These are phyloP conservation scores for Pachyuromys duprasi DNA, from an alignment of 2,797 vertebrate genomes.

Conservation along the genomic window DNA sequence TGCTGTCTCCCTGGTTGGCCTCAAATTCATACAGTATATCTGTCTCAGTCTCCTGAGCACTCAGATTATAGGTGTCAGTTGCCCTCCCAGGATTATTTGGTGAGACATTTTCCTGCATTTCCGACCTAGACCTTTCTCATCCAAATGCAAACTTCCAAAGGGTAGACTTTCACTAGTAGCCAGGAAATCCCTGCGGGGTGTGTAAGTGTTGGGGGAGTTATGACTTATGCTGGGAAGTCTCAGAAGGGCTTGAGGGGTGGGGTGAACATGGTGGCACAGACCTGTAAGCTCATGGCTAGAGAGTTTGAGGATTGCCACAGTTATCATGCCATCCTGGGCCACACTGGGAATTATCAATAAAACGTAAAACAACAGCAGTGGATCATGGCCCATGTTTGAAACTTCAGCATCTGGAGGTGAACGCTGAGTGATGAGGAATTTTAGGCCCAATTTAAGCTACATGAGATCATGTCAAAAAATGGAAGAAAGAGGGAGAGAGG, in stretches of 20 bases:
- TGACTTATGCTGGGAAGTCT: too few relatives aligned
- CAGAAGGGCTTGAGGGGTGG: background rate
- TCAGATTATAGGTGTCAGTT: background rate
- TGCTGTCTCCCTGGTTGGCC: too few relatives aligned
- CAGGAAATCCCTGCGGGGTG: background rate
- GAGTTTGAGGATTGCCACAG: background rate
- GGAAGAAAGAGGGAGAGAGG: too few relatives aligned
- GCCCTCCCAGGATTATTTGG: too few relatives aligned
- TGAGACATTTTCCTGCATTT: background rate
- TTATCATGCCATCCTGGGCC: background rate
- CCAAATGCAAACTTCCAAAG: background rate
- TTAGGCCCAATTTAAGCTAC: background rate
- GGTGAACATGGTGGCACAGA: background rate
- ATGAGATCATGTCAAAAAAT: background rate
- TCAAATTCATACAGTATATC: background rate
- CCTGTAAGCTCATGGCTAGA: background rate
- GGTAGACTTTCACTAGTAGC: background rate
- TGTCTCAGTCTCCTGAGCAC: background rate
- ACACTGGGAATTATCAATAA: background rate
- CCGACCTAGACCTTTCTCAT: background rate
- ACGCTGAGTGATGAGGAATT: background rate
- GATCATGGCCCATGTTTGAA: background rate
- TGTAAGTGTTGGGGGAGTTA: background rate
- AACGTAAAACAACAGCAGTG: background rate
- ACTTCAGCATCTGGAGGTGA: background rate